These are phyloP conservation scores for Chalcis sispes DNA, from an alignment of 2,888 invertebrate species.

Conservation along the genomic window DNA sequence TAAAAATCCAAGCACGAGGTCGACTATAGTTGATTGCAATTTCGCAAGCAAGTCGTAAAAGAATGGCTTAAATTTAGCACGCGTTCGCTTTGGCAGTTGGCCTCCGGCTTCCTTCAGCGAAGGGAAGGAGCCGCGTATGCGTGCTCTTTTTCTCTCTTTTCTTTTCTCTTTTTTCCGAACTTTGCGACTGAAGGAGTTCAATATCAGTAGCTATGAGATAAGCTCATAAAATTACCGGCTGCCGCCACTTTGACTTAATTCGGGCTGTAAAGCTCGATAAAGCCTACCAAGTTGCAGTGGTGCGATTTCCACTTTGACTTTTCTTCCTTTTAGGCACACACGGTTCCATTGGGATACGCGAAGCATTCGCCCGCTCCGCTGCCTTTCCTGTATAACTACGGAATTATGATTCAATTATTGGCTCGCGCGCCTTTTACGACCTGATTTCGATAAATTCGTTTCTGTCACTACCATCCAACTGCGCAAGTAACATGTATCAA, in stretches of 20 bases:
- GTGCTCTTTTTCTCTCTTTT: constrained; percentile 29
- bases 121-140: background rate
- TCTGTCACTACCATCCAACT: no score
- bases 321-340: background rate
- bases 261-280: constrained; percentile 70
- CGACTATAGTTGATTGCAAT: constrained; percentile 61
- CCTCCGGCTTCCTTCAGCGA: constrained; percentile 62
- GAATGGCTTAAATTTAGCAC: constrained; percentile 74
- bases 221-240: constrained; percentile 76
- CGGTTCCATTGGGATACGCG: background rate
- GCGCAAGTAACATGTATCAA: no score
- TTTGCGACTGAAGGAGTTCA: constrained; percentile 75
- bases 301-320: background rate
- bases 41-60: constrained; percentile 71
- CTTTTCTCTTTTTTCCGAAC: constrained; percentile 70
- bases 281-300: constrained; percentile 7
- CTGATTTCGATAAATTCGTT: constrained; percentile 45
- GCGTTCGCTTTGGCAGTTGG: constrained; percentile 52
- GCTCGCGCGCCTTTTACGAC: constrained; percentile 65
- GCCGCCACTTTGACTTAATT: constrained; percentile 76
- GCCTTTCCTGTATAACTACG: constrained; percentile 65
- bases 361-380: background rate
- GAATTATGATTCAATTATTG: constrained; percentile 71
- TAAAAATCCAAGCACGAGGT: constrained; percentile 30
- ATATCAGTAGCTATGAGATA: constrained; percentile 76